Evolutionary conservation across 1,140 invertebrate species (phyloP), one percentile per base, ranked within the genome.

Genomic region (Hypothenemus hampei): DNA sequence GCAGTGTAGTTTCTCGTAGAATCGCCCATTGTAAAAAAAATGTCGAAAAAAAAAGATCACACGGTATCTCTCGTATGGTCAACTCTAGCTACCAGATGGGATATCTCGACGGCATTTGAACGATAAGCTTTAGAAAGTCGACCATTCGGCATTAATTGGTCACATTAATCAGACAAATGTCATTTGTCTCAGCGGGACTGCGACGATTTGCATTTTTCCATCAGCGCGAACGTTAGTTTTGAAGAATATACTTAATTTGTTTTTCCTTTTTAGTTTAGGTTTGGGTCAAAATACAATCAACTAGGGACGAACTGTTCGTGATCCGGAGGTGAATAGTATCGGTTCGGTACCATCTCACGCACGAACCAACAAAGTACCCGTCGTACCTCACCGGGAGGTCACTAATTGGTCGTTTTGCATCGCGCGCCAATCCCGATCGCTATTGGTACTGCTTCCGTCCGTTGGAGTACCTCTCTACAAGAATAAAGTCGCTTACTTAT

Each of bases 381-480:
- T 48, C 31, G 29, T 37, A 41, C 40, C 39, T 21, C 40, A n/a
- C 15, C 39, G 49, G 49, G 49, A 44, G 49, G 49, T 52, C 49
- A 39, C 49, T 52, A 52, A 52, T 52, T 52, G 49, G 39, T 36
- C 49, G 49, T 52, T 52, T 52, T 44, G 49, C 37, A 51, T 49
- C 3, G 47, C 47, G 47, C 47, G 13, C 24, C 23, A 48, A 20
- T 48, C 31, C 46, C 46, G 46, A 48, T 48, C 46, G 46, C 46
- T 48, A 48, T 48, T 48, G 48, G 48, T 47, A 31, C 35, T 39
- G 49, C 49, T 52, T 52, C 49, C 49, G 49, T 43, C 16, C 21
- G 24, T 15, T 13, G 15, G 20, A 8, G 43, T 10, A 16, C 4
- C 10, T 19, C 15, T 19, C 43, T 13, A 45, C 18, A n/a, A n/a